Evolutionary conservation across 2,113 vertebrate species (phyloP), one percentile per base, ranked within the genome.

Genomic region (Thamnaconus septentrionalis): DNA sequence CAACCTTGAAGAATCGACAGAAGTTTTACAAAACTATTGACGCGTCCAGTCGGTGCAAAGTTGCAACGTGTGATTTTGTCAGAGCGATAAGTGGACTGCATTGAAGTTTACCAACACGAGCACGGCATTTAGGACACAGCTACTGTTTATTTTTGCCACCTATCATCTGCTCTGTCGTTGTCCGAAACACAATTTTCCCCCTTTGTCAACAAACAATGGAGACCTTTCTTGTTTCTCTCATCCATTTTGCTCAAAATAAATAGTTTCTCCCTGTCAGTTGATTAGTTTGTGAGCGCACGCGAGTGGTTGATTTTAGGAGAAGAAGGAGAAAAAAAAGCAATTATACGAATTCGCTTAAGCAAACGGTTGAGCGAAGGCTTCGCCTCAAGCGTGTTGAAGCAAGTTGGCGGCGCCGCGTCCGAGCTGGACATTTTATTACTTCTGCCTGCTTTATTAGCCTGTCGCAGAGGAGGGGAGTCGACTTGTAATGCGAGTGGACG

Each of bases 361-460:
- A 66, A 11, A 77, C 69, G 53, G 74, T 66, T 57, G 49, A 66
- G 61, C 65, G 56, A 57, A 51, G 9, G 47, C 12, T 73, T 51
- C 53, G 64, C 61, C 48, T 63, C 39, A 53, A 68, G 70, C 42
- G 66, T 75, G 78, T 85, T 80, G 62, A 42, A 80, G 61, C 50
- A 53, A 68, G 59, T 69, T 69, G 52, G 66, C 71, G 48, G 59
- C 11, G 76, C 53, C 42, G 65, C 52, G 72, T 79, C 68, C 53
- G 39, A 45, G 1, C 4, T 50, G 2, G 18, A 57, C 31, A 53
- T 57, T 75, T 84, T 82, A 85, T 88, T 85, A 85, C 73, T 81
- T 54, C 54, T 44, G 52, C 42, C 58, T 59, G 69, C 85, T 81
- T 81, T 81, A 76, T 84, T 85, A 85, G 78, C 67, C 59, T 46